These are phyloP conservation scores for Lepus europaeus DNA, from an alignment of 2,113 vertebrate genomes.

Conservation along the genomic window DNA sequence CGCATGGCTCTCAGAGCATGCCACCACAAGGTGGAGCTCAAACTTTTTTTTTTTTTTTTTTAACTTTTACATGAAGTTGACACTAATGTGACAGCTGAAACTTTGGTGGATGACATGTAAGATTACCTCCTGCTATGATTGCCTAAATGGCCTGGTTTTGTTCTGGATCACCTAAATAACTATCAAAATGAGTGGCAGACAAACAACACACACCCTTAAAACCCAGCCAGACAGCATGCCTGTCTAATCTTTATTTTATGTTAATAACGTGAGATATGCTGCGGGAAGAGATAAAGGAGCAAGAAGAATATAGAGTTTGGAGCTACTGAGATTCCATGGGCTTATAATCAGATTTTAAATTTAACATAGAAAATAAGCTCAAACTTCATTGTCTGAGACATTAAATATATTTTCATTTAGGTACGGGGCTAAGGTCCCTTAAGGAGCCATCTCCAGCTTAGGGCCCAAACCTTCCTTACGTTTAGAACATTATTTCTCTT, in stretches of 20 bases:
- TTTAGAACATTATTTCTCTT: not conserved
- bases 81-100: not conserved
- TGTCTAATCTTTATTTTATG: not conserved
- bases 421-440: not conserved
- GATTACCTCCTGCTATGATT: not conserved
- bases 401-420: not conserved
- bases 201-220: not conserved
- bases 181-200: not conserved
- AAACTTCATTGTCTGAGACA: not conserved
- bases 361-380: conserved; percentile 3
- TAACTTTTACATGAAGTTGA: not conserved
- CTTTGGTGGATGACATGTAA: not conserved
- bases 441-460: not conserved
- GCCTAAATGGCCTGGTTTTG: not conserved
- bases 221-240: not conserved
- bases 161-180: not conserved
- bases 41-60: conserved; percentile 28
- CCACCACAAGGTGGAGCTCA: conserved; percentile 74
- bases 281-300: not conserved
- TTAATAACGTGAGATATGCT: not conserved
- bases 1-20: not conserved
- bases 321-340: not conserved
- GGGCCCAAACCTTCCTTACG: not conserved
- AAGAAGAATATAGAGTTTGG: not conserved
- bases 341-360: not conserved